phyloP scores from a whole-genome alignment of 2,113 vertebrate genomes.

The Dermatemys mawii region DNA sequence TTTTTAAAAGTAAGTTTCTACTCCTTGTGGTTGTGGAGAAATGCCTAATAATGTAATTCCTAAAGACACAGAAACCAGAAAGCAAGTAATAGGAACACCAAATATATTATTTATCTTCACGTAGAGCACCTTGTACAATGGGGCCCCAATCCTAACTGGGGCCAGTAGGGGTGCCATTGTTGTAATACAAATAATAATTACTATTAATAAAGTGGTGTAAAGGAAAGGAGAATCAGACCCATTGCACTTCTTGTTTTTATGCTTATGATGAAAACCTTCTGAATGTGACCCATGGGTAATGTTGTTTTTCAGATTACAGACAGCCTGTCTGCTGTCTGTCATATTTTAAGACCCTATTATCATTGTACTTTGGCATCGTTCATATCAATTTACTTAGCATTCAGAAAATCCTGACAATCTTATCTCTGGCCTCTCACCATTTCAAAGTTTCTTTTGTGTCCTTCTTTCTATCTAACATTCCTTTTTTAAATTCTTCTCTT shows the following conservation, averaged over 20 bases:
- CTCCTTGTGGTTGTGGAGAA: no score
- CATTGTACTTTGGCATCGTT: not conserved
- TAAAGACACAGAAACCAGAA: no score
- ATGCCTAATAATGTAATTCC: no score
- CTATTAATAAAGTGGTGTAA: not conserved
- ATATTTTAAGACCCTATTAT: not conserved
- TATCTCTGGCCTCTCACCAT: not conserved
- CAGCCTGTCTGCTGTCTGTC: not conserved
- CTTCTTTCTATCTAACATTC: not conserved
- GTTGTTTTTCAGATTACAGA: not conserved
- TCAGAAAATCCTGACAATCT: constrained; percentile 5
- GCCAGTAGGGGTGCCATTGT: fast-evolving
- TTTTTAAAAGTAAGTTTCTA: no score
- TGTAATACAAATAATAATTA: not conserved
- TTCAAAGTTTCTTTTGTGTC: constrained; percentile 8
- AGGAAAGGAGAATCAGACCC: not conserved
- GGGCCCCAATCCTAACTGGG: not conserved
- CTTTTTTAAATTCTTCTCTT: not conserved
- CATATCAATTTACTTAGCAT: not conserved
- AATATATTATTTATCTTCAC: not conserved
- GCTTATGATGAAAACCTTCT: not conserved
- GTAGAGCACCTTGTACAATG: not conserved
- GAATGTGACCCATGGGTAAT: not conserved
- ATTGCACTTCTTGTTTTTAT: not conserved
- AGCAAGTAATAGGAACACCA: no score